Evolutionary conservation across 2,797 vertebrate genomes (phyloP).

Genomic region (Erethizon dorsatum): DNA sequence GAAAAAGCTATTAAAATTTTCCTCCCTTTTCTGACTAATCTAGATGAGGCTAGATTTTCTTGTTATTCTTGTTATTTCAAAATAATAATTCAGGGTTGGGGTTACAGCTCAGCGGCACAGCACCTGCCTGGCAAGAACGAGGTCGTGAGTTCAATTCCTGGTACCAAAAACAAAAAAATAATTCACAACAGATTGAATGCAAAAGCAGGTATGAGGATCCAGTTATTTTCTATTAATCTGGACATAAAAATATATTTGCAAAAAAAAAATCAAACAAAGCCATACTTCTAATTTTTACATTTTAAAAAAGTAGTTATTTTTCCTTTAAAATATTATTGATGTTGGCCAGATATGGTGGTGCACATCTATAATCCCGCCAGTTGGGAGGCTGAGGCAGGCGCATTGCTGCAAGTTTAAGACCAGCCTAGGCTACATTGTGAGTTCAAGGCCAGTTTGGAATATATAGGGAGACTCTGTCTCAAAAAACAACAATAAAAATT

Average conservation of each 20-base stretch:
- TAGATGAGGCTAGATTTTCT: not conserved
- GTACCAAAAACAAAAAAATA: not conserved
- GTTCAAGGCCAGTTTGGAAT: not conserved
- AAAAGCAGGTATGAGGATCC: not conserved
- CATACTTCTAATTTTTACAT: not conserved
- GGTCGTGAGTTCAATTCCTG: too few relatives aligned
- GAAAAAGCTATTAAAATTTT: conserved; percentile 36
- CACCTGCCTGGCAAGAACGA: too few relatives aligned
- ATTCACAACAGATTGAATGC: not conserved
- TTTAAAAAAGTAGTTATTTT: conserved; percentile 36
- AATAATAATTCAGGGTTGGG: not conserved
- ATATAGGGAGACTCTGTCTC: not conserved
- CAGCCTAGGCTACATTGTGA: not conserved
- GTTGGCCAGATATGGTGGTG: not conserved
- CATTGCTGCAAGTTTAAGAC: not conserved
- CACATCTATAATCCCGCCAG: not conserved
- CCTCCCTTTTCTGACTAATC: not conserved
- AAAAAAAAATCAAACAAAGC: not conserved
- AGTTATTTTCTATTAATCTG: not conserved
- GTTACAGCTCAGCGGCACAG: too few relatives aligned
- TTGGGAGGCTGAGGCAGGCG: not conserved
- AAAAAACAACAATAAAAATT: not conserved
- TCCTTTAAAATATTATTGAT: not conserved
- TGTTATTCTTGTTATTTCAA: not conserved
- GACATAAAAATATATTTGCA: not conserved